phyloP scores from a whole-genome alignment of 2,888 invertebrate genomes.

The Latrodectus hesperus region DNA sequence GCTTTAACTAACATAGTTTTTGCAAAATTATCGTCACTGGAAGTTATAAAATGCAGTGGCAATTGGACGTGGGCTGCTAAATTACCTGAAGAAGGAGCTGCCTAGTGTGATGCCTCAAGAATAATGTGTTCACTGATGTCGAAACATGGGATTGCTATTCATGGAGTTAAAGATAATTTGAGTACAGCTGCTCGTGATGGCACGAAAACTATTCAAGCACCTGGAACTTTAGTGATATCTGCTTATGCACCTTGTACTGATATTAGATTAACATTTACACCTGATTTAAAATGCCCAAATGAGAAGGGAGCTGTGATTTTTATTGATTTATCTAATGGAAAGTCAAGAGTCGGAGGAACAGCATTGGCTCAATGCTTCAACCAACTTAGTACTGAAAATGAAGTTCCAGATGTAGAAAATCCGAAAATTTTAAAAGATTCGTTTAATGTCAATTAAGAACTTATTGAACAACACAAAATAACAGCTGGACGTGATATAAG shows the following conservation, averaged over 20 bases:
- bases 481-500: constrained; percentile 95
- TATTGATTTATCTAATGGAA: constrained; percentile 84
- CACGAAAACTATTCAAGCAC: constrained; percentile 79
- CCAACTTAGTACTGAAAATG: constrained; percentile 83
- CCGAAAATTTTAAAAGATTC: constrained; percentile 82
- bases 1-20: constrained; percentile 93
- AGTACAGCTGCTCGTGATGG: constrained; percentile 95
- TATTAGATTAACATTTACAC: constrained; percentile 88
- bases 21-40: constrained; percentile 79
- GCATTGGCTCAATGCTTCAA: constrained; percentile 92
- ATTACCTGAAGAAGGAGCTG: constrained; percentile 91
- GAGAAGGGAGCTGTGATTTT: constrained; percentile 80
- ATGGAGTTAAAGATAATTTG: constrained; percentile 97
- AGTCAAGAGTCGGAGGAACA: constrained; percentile 90
- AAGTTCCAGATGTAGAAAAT: constrained; percentile 86
- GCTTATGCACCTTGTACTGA: constrained; percentile 97
- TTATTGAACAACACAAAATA: constrained; percentile 84
- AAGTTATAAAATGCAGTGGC: constrained; percentile 97
- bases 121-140: constrained; percentile 92
- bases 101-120: constrained; percentile 88
- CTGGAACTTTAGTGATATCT: constrained; percentile 91
- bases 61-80: constrained; percentile 99
- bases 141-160: constrained; percentile 88
- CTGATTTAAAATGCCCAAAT: constrained; percentile 85
- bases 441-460: constrained; percentile 88